A percentile compares a stretch with the other conserved stretches of the same genome.
These are phyloP conservation scores for Atta cephalotes DNA, from an alignment of 1,140 invertebrate genomes.

Conservation along the genomic window DNA sequence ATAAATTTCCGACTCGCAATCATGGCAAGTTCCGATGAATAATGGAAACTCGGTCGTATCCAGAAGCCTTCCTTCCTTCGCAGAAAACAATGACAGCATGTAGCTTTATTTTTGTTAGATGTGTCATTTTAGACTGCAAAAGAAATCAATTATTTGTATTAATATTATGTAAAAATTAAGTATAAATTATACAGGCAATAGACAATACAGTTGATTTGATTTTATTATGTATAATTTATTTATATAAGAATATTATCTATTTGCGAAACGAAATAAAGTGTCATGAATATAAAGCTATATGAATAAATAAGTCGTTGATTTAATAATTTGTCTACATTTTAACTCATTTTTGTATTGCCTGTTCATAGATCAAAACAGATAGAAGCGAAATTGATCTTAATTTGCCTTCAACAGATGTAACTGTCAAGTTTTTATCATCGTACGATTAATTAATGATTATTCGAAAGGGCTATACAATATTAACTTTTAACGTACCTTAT, in stretches of 20 bases:
- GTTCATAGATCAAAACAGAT: neutral
- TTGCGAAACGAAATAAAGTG: neutral
- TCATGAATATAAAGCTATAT: neutral
- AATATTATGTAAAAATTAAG: neutral
- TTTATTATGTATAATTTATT: slow-evolving; percentile 57
- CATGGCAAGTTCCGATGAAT: slow-evolving; percentile 21
- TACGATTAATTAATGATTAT: neutral
- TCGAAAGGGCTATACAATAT: neutral
- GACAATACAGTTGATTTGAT: slow-evolving; percentile 36
- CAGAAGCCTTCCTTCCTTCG: neutral
- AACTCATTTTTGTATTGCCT: too few species aligned
- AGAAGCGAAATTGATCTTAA: neutral
- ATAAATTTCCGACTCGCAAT: slow-evolving; percentile 45
- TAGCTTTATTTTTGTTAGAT: neutral
- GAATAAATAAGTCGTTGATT: neutral
- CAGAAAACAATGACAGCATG: neutral
- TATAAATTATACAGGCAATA: slow-evolving; percentile 29
- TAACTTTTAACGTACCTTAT: neutral
- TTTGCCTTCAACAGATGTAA: neutral
- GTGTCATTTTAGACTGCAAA: neutral
- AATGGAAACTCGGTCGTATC: slow-evolving; percentile 54
- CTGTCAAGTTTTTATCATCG: neutral
- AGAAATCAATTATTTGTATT: neutral
- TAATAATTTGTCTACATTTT: neutral
- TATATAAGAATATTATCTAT: neutral